phyloP scores from a whole-genome alignment of 2,888 invertebrate species.

The Idaea aversata region DNA sequence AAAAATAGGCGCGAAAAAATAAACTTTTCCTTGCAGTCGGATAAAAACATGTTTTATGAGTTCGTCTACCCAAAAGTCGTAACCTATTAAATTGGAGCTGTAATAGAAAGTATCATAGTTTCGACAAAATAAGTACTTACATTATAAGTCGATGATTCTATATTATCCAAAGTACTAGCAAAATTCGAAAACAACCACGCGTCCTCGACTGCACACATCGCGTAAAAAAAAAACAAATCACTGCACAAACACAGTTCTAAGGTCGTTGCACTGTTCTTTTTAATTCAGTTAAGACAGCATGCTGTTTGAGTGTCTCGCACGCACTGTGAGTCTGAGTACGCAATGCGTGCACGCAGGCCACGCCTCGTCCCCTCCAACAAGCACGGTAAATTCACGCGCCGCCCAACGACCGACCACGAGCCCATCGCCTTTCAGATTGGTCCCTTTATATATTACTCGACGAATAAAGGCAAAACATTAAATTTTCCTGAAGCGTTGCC shows the following conservation, averaged over 20 bases:
- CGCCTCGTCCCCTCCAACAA: slow-evolving; percentile 51
- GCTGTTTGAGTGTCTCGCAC: slow-evolving; percentile 53
- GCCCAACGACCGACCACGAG: slow-evolving; percentile 50
- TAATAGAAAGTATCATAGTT: not conserved
- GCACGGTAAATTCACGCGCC: slow-evolving; percentile 47
- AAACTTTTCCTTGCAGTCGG: not conserved
- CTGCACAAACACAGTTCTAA: slow-evolving; percentile 27
- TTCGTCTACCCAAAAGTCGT: not conserved
- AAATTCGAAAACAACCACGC: slow-evolving; percentile 51
- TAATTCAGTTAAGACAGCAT: slow-evolving; percentile 6
- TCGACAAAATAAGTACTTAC: slow-evolving; percentile 38
- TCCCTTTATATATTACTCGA: slow-evolving; percentile 56
- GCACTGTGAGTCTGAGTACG: slow-evolving; percentile 65
- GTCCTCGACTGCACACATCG: slow-evolving; percentile 51
- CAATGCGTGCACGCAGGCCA: slow-evolving; percentile 67
- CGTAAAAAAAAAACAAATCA: not conserved
- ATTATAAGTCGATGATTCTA: slow-evolving; percentile 36
- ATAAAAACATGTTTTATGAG: not conserved
- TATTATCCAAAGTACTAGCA: slow-evolving; percentile 43
- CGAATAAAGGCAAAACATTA: slow-evolving; percentile 57
- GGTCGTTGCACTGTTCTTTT: slow-evolving; percentile 32
- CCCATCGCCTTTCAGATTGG: slow-evolving; percentile 61
- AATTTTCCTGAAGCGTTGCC: slow-evolving; percentile 57
- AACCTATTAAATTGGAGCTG: not conserved
- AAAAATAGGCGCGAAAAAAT: too few species aligned